Evolutionary conservation across 2,888 invertebrate genomes (phyloP).

Genomic region (Ochropleura plecta): DNA sequence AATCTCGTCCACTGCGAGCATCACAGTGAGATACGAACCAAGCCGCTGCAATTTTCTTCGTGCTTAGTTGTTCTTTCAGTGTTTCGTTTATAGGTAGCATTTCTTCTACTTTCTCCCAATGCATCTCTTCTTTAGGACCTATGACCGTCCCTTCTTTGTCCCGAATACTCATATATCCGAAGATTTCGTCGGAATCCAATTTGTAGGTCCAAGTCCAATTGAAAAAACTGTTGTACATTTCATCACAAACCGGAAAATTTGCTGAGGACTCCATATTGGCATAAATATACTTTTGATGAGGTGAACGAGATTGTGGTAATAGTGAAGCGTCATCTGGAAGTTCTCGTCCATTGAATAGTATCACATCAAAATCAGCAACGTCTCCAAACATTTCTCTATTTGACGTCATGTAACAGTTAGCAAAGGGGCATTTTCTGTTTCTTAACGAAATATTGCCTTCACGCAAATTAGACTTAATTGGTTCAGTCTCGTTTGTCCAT

Average conservation of each 20-base stretch:
- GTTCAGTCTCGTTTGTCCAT: conserved; percentile 75
- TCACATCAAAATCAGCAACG: conserved; percentile 74
- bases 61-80: conserved; percentile 68
- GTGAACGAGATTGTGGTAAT: conserved; percentile 70
- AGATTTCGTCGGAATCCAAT: conserved; percentile 73
- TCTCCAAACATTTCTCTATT: conserved; percentile 69
- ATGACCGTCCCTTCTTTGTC: conserved; percentile 67
- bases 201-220: conserved; percentile 81
- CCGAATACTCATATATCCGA: conserved; percentile 73
- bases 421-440: conserved; percentile 72
- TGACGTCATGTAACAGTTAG: conserved; percentile 78
- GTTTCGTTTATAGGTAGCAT: conserved; percentile 72
- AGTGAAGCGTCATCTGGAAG: conserved; percentile 43
- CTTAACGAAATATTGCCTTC: conserved; percentile 73
- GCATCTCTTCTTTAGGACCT: conserved; percentile 73
- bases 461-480: conserved; percentile 67
- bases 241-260: conserved; percentile 72
- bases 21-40: conserved; percentile 81
- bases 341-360: conserved; percentile 78
- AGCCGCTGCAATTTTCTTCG: conserved; percentile 76
- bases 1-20: conserved; percentile 68
- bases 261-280: conserved; percentile 74
- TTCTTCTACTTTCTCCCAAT: conserved; percentile 70
- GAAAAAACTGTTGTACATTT: conserved; percentile 71
- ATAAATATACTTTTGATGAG: conserved; percentile 59